Conservation (phyloP, 2,888 invertebrate species). For the Tiphia femorata region DNA sequence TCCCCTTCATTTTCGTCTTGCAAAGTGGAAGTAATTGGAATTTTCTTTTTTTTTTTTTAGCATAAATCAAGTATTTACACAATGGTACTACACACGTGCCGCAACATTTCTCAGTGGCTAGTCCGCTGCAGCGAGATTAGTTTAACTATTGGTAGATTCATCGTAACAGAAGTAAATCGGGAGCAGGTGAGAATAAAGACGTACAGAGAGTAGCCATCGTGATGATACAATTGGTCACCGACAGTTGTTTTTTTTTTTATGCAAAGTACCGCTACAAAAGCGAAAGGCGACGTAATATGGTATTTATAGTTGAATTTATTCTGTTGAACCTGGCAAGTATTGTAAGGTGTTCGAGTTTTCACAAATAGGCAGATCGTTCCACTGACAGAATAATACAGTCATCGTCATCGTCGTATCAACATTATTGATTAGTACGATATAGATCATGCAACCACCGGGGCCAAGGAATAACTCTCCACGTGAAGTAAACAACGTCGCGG, state of each 20-base stretch:
- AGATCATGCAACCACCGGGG: conserved; percentile 29
- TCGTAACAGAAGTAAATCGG: conserved; percentile 51
- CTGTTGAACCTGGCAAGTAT: conserved; percentile 41
- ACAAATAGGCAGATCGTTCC: conserved; percentile 38
- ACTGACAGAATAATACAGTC: conserved; percentile 39
- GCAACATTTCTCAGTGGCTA: no score
- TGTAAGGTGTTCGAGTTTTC: conserved; percentile 22
- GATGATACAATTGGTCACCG: conserved; percentile 30
- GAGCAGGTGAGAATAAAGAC: conserved; percentile 27
- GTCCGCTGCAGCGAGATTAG: no score
- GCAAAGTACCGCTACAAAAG: conserved; percentile 25
- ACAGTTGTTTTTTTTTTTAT: conserved; percentile 14
- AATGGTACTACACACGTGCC: conserved; percentile 41
- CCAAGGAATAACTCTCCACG: conserved; percentile 6
- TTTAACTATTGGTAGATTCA: no score
- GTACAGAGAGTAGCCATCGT: conserved; percentile 27
- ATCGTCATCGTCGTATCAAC: conserved; percentile 28
- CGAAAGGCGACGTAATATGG: conserved; percentile 27
- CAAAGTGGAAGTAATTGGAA: conserved; percentile 28
- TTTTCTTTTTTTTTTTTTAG: not conserved
- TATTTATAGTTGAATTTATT: conserved; percentile 30
- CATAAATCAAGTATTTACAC: conserved; percentile 47
- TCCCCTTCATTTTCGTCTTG: conserved; percentile 5
- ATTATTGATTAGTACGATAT: conserved; percentile 22
- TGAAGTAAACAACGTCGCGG: conserved; percentile 1